Conservation (phyloP, 2,797 vertebrate species). For the Gephyroberyx darwinii region DNA sequence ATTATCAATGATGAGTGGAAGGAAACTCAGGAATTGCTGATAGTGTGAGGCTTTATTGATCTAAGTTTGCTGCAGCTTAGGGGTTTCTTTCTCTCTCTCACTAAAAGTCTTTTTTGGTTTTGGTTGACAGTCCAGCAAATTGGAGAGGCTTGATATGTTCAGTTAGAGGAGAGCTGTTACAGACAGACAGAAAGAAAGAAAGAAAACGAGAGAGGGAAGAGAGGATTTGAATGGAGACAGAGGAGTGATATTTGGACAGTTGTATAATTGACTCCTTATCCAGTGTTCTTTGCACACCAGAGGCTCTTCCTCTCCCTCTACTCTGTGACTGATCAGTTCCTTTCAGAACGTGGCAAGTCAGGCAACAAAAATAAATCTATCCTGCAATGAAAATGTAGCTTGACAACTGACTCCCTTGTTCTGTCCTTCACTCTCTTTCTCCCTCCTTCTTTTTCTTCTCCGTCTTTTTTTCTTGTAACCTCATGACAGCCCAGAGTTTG, state of each 20-base stretch:
- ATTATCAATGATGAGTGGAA: background rate
- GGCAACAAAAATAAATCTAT: conserved; percentile 68
- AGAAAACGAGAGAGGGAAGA: conserved; percentile 19
- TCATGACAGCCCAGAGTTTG: conserved; percentile 37
- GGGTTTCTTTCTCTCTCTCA: background rate
- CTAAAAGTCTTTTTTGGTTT: conserved; percentile 39
- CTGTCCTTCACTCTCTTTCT: conserved; percentile 33
- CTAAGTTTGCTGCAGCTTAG: background rate
- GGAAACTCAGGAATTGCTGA: too few species aligned
- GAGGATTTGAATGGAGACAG: conserved; percentile 52
- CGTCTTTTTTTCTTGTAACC: conserved; percentile 22
- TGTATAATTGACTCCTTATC: conserved; percentile 75
- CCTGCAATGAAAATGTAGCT: conserved; percentile 54
- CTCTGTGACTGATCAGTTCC: conserved; percentile 67
- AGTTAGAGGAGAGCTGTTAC: conserved; percentile 29
- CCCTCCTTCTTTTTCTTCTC: conserved; percentile 10
- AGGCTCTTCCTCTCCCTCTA: conserved; percentile 40
- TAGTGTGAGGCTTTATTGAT: too few species aligned
- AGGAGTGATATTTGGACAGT: conserved; percentile 70
- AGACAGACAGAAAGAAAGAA: conserved; percentile 19
- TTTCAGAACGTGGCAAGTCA: conserved; percentile 60
- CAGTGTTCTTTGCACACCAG: conserved; percentile 63
- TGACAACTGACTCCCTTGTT: conserved; percentile 41
- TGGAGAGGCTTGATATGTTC: conserved; percentile 48
- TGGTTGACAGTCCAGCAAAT: conserved; percentile 61